A percentile compares a stretch with the other conserved stretches of the same genome.
phyloP scores from a whole-genome alignment of 1,140 invertebrate species.

The Scaptodrosophila lebanonensis region DNA sequence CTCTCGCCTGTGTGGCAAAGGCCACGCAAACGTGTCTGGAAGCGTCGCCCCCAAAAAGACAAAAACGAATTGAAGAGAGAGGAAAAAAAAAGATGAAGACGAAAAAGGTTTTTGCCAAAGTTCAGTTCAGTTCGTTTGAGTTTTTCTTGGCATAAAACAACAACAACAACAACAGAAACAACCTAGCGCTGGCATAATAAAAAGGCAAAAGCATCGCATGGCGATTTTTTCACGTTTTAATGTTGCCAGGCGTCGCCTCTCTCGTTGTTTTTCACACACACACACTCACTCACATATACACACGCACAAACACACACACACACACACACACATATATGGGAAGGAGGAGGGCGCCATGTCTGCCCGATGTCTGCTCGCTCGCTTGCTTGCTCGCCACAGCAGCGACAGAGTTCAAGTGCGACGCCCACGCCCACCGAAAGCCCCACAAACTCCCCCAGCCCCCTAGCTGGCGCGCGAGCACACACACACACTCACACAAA shows the following conservation, averaged over 20 bases:
- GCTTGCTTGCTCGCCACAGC: no score
- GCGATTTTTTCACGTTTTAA: constrained; percentile 47
- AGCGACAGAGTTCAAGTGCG: constrained; percentile 39
- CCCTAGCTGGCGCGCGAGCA: not conserved
- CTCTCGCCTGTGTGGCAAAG: constrained; percentile 49
- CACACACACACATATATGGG: constrained; percentile 21
- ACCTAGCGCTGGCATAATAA: no score
- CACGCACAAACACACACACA: constrained; percentile 15
- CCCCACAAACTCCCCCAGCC: not conserved
- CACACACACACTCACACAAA: no score
- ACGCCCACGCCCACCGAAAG: not conserved
- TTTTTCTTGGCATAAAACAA: constrained; percentile 31
- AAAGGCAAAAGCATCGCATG: constrained; percentile 9
- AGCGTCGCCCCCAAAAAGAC: constrained; percentile 1
- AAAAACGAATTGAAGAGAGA: constrained; percentile 13
- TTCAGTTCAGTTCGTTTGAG: constrained; percentile 25
- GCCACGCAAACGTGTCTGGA: constrained; percentile 12
- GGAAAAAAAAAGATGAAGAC: constrained; percentile 51
- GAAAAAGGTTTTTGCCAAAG: constrained; percentile 64
- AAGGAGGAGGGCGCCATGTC: constrained; percentile 24
- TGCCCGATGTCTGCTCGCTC: constrained; percentile 35
- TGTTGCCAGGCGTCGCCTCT: constrained; percentile 18
- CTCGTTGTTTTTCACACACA: not conserved
- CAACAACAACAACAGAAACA: constrained; percentile 38
- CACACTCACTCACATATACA: not conserved